phyloP scores from a whole-genome alignment of 2,113 vertebrate genomes.

The Synchiropus splendidus region DNA sequence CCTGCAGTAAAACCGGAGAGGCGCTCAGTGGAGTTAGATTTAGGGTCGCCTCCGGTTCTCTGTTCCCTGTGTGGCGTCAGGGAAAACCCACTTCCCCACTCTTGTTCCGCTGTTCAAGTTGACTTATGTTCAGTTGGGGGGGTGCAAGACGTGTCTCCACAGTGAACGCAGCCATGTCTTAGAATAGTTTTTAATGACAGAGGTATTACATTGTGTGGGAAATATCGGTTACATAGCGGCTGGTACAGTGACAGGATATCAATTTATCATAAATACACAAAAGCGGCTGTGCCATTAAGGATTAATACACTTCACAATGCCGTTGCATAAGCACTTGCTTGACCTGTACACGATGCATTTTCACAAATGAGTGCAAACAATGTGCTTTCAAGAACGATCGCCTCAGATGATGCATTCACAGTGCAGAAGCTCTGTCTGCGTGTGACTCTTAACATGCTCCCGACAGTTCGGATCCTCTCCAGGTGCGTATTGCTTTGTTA shows the following conservation, averaged over 20 bases:
- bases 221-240: constrained; percentile 51
- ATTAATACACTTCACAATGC: constrained; percentile 53
- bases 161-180: constrained; percentile 33
- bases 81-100: constrained; percentile 37
- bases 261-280: constrained; percentile 40
- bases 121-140: constrained; percentile 28
- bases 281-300: constrained; percentile 50
- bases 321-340: constrained; percentile 44
- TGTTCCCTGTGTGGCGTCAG: constrained; percentile 45
- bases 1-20: constrained; percentile 51
- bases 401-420: constrained; percentile 26
- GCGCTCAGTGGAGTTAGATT: constrained; percentile 54
- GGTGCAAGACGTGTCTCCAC: constrained; percentile 4
- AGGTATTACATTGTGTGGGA: constrained; percentile 56
- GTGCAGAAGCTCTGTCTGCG: constrained; percentile 36
- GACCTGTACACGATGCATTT: constrained; percentile 51
- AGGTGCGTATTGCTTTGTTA: constrained; percentile 40
- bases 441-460: constrained; percentile 2
- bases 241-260: constrained; percentile 50
- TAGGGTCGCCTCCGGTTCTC: constrained; percentile 41
- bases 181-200: constrained; percentile 61
- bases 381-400: constrained; percentile 32
- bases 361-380: constrained; percentile 47
- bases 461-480: constrained; percentile 8
- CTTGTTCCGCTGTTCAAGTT: constrained; percentile 31